These are phyloP conservation scores for Cantharis rustica DNA, from an alignment of 2,888 invertebrate species.

Conservation along the genomic window DNA sequence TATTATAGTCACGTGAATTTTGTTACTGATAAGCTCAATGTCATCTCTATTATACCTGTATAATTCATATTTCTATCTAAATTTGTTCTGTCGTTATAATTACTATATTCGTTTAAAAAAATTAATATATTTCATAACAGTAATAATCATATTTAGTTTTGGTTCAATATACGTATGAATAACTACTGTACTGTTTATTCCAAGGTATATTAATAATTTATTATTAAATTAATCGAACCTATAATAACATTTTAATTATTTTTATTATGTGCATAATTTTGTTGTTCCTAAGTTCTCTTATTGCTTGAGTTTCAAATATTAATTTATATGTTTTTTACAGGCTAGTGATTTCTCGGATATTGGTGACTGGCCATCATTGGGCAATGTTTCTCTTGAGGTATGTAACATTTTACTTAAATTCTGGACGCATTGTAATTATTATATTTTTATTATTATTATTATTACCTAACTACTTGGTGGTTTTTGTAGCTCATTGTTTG, in stretches of 20 bases:
- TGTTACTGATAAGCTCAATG: not conserved
- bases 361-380: slow-evolving; percentile 91
- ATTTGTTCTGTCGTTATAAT: not conserved
- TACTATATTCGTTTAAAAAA: too few species aligned
- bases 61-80: not conserved
- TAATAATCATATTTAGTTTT: not conserved
- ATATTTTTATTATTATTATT: not conserved
- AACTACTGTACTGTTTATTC: not conserved
- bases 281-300: too few species aligned
- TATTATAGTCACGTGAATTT: not conserved
- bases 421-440: not conserved
- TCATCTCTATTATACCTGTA: not conserved
- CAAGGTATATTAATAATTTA: too few species aligned
- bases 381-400: slow-evolving; percentile 64
- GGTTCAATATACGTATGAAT: not conserved
- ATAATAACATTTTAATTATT: too few species aligned
- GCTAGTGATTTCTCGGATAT: slow-evolving; percentile 87
- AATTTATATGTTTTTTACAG: slow-evolving; percentile 59
- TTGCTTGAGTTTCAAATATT: not conserved
- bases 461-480: not conserved
- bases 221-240: too few species aligned
- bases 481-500: not conserved
- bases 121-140: not conserved
- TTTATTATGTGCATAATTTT: too few species aligned
- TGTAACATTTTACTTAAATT: slow-evolving; percentile 39